phyloP scores from a whole-genome alignment of 1,140 invertebrate genomes.

The Drosophila ficusphila region DNA sequence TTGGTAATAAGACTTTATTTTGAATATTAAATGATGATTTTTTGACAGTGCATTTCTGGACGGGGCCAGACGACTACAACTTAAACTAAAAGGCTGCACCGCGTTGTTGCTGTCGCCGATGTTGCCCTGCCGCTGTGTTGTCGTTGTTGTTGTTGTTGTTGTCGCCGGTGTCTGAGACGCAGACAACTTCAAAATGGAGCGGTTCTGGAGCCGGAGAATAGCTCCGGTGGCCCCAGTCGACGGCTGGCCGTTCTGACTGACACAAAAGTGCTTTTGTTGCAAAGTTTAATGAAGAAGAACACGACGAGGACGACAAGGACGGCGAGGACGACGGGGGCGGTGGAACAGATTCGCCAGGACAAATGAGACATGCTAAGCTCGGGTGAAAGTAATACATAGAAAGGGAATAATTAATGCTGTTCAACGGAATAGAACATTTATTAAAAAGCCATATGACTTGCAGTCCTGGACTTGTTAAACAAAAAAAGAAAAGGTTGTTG shows the following conservation, averaged over 20 bases:
- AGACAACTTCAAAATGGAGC: conserved; percentile 78
- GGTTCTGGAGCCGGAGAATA: conserved; percentile 57
- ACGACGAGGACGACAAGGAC: conserved; percentile 11
- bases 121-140: conserved; percentile 15
- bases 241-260: conserved; percentile 59
- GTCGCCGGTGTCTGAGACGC: conserved; percentile 74
- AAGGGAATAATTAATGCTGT: conserved; percentile 16
- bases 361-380: conserved; percentile 29
- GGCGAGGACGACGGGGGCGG: conserved; percentile 2
- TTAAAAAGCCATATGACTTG: not conserved
- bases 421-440: conserved; percentile 4
- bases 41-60: conserved; percentile 7
- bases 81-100: conserved; percentile 79
- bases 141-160: conserved; percentile 30
- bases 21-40: too few relatives aligned
- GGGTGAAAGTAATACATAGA: conserved; percentile 22
- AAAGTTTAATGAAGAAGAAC: conserved; percentile 62
- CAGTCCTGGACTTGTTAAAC: not conserved
- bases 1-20: too few relatives aligned
- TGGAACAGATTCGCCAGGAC: conserved; percentile 14
- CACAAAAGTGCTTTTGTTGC: conserved; percentile 81
- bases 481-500: not conserved
- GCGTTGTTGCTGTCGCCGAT: conserved; percentile 34
- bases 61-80: conserved; percentile 59
- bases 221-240: conserved; percentile 25